A percentile compares a stretch with the other conserved stretches of the same genome.
phyloP scores from a whole-genome alignment of 2,113 vertebrate species.

The Petrocephalus microphthalmus region DNA sequence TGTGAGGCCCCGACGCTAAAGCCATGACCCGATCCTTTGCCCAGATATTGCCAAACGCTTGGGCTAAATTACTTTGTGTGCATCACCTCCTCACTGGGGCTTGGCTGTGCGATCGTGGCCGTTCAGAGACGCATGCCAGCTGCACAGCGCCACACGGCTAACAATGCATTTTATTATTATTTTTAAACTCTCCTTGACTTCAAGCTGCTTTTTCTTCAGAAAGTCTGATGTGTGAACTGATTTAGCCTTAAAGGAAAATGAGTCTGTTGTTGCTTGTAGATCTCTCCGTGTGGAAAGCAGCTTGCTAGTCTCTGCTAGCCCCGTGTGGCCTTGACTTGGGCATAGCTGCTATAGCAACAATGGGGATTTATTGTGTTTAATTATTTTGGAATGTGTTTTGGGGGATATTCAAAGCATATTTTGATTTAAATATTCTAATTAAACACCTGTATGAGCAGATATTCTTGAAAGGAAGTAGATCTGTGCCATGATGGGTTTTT shows the following conservation, averaged over 20 bases:
- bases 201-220: background rate
- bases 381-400: constrained; percentile 1
- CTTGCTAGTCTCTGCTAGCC: background rate
- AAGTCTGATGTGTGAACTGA: background rate
- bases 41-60: background rate
- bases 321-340: background rate
- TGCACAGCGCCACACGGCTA: background rate
- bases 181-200: constrained; percentile 4
- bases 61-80: background rate
- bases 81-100: background rate
- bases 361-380: background rate
- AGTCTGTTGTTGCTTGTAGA: background rate
- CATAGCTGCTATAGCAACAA: background rate
- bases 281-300: background rate
- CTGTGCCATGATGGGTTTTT: background rate
- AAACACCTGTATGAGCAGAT: background rate
- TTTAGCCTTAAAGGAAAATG: background rate
- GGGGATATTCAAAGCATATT: background rate
- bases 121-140: background rate
- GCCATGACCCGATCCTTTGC: background rate
- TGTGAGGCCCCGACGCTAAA: background rate
- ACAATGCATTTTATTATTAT: background rate
- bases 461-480: background rate
- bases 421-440: constrained; percentile 9
- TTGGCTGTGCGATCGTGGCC: background rate